Conservation (phyloP, 2,888 invertebrate genomes). For the Branchipolynoe longqiensis region DNA sequence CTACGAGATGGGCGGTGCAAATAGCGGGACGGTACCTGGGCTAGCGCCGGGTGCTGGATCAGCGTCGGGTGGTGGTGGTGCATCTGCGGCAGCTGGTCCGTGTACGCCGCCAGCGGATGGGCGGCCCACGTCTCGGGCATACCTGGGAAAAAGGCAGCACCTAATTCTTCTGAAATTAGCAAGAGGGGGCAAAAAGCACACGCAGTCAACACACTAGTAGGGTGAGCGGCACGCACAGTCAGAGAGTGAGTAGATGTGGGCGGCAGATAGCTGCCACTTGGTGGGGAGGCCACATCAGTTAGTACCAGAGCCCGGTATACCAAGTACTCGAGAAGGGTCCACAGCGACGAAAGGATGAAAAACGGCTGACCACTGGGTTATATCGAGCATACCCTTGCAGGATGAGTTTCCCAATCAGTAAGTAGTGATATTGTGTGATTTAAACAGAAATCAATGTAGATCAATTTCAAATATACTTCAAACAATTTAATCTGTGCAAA, state of each 20-base stretch:
- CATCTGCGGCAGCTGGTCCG: constrained; percentile 87
- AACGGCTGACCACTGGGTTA: no score
- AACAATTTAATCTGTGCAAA: no score
- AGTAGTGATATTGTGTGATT: no score
- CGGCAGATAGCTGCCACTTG: background rate
- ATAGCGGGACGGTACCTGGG: constrained; percentile 88
- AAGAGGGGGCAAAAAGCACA: constrained; percentile 59
- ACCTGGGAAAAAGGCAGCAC: constrained; percentile 94
- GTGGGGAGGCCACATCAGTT: background rate
- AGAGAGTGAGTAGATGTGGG: background rate
- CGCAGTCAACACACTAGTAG: constrained; percentile 62
- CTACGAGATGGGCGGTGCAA: background rate
- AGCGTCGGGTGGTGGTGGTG: constrained; percentile 84
- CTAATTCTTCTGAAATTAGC: constrained; percentile 87
- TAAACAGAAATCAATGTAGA: no score
- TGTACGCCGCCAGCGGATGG: constrained; percentile 83
- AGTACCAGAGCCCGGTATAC: background rate
- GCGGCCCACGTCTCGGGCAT: constrained; percentile 95
- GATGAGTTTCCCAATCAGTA: no score
- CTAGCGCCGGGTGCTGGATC: constrained; percentile 95
- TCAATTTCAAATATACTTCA: no score
- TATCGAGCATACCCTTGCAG: no score
- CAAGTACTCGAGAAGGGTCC: no score
- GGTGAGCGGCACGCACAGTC: constrained; percentile 48
- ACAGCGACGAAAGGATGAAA: no score